phyloP scores from a whole-genome alignment of 1,140 invertebrate genomes.

The Drosophila willistoni region DNA sequence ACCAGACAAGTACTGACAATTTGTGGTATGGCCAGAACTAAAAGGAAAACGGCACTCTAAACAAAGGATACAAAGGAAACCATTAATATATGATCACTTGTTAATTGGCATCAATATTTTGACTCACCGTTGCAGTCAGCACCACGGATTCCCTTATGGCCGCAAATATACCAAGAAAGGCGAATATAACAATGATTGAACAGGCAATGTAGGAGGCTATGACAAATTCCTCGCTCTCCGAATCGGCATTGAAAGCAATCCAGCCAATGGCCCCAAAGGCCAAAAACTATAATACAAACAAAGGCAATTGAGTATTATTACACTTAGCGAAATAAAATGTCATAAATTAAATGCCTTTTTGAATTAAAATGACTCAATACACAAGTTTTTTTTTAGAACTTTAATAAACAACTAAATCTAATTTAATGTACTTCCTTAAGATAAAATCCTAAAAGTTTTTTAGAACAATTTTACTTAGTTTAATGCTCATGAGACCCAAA shows the following conservation, averaged over 20 bases:
- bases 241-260: slow-evolving; percentile 69
- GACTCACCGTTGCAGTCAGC: slow-evolving; percentile 60
- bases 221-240: slow-evolving; percentile 55
- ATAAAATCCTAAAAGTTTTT: too few species aligned
- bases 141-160: slow-evolving; percentile 69
- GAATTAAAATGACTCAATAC: too few species aligned
- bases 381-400: too few species aligned
- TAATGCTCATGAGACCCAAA: too few species aligned
- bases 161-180: slow-evolving; percentile 66
- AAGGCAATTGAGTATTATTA: background rate
- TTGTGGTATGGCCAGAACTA: slow-evolving; percentile 65
- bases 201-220: slow-evolving; percentile 61
- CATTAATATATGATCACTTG: background rate
- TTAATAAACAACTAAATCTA: too few species aligned
- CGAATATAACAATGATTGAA: slow-evolving; percentile 61
- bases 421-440: too few species aligned
- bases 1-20: slow-evolving; percentile 56
- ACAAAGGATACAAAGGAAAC: background rate
- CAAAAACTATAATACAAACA: slow-evolving; percentile 54
- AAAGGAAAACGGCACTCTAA: slow-evolving; percentile 70
- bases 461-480: too few species aligned
- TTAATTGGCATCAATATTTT: background rate
- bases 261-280: slow-evolving; percentile 64
- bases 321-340: background rate
- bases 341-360: too few species aligned